Conservation (phyloP, 1,140 invertebrate species). For the Galleria mellonella region DNA sequence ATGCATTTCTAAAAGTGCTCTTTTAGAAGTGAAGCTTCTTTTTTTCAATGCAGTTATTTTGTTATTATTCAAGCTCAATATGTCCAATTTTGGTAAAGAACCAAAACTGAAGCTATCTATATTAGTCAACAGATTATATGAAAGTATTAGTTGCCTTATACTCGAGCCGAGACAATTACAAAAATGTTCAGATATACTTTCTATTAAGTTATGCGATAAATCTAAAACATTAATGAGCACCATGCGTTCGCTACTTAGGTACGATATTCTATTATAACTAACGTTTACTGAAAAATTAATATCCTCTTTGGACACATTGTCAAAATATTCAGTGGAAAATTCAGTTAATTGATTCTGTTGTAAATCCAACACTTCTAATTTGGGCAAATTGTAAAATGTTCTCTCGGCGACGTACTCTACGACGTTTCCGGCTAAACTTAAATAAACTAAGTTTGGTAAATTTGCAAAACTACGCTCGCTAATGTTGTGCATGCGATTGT, state of each 20-base stretch:
- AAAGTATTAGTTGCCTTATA: slow-evolving; percentile 80
- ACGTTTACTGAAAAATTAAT: slow-evolving; percentile 80
- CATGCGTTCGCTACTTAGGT: slow-evolving; percentile 75
- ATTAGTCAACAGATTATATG: slow-evolving; percentile 82
- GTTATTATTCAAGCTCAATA: slow-evolving; percentile 84
- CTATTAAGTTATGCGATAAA: slow-evolving; percentile 80
- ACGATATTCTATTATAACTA: slow-evolving; percentile 79
- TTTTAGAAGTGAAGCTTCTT: no score
- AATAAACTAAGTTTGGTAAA: slow-evolving; percentile 79
- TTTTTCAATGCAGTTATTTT: slow-evolving; percentile 81
- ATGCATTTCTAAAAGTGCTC: slow-evolving; percentile 84
- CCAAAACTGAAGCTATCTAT: slow-evolving; percentile 84
- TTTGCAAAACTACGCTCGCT: slow-evolving; percentile 77
- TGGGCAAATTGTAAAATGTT: slow-evolving; percentile 81
- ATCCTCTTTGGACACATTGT: slow-evolving; percentile 78
- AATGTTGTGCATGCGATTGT: slow-evolving; percentile 80
- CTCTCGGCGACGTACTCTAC: slow-evolving; percentile 77
- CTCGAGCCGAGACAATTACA: slow-evolving; percentile 77
- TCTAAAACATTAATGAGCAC: slow-evolving; percentile 81
- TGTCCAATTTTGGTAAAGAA: slow-evolving; percentile 81
- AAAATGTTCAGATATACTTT: slow-evolving; percentile 78
- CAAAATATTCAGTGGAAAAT: slow-evolving; percentile 80
- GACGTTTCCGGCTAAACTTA: slow-evolving; percentile 81
- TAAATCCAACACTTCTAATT: slow-evolving; percentile 81
- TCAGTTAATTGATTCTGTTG: slow-evolving; percentile 82